These are phyloP conservation scores for Leptinotarsa defecta DNA, from an alignment of 1,140 invertebrate genomes.

Conservation along the genomic window DNA sequence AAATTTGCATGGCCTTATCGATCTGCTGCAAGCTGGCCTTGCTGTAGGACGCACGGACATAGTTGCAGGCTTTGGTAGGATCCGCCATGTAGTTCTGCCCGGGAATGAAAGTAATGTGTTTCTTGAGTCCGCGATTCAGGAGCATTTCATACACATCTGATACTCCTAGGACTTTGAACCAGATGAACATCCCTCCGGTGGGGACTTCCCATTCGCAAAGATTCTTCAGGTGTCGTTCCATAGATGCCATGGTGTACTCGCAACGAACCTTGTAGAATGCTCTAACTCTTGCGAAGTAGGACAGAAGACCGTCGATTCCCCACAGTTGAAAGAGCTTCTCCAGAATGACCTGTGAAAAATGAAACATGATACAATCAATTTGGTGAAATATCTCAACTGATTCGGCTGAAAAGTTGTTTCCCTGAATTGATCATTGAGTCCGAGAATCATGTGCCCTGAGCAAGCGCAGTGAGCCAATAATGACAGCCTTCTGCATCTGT, in stretches of 20 bases:
- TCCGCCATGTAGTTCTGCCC: conserved; percentile 72
- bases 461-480: no score
- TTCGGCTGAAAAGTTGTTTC: no score
- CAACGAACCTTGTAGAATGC: conserved; percentile 69
- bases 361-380: no score
- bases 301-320: conserved; percentile 65
- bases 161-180: conserved; percentile 71
- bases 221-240: conserved; percentile 67
- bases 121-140: conserved; percentile 63
- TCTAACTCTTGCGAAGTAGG: conserved; percentile 65
- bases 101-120: conserved; percentile 70
- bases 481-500: no score
- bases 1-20: conserved; percentile 58
- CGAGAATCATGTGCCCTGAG: no score
- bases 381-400: no score
- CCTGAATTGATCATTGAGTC: no score
- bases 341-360: conserved; percentile 64
- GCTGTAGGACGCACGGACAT: conserved; percentile 71
- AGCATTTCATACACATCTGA: conserved; percentile 76
- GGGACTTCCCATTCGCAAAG: conserved; percentile 71
- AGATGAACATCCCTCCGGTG: conserved; percentile 76
- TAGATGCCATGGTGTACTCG: conserved; percentile 65
- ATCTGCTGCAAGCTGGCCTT: conserved; percentile 68
- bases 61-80: conserved; percentile 63
- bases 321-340: conserved; percentile 66